A percentile compares a stretch with the other conserved stretches of the same genome.
These are phyloP conservation scores for Branchipolynoe longqiensis DNA, from an alignment of 2,888 invertebrate species.

Conservation along the genomic window DNA sequence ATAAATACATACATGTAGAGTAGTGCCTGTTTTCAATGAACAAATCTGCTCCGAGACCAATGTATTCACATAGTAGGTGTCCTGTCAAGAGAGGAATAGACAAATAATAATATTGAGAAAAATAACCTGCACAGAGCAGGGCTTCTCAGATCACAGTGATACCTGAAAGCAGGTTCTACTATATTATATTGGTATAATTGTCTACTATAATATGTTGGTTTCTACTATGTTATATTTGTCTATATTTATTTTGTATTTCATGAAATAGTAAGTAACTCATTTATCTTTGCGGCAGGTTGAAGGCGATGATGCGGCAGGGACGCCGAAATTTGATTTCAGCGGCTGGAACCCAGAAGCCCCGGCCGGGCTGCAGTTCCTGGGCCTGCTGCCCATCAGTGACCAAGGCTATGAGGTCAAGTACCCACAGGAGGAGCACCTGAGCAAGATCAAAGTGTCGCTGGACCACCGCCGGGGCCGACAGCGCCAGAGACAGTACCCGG, in stretches of 20 bases:
- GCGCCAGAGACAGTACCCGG: slow-evolving; percentile 12
- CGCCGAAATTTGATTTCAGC: slow-evolving; percentile 70
- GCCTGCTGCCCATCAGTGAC: slow-evolving; percentile 68
- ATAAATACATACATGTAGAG: neutral
- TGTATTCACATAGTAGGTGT: too few relatives aligned
- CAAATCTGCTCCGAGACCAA: neutral
- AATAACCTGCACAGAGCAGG: too few relatives aligned
- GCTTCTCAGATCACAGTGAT: too few relatives aligned
- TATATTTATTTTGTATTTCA: neutral
- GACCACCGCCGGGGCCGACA: slow-evolving; percentile 71
- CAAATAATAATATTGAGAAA: too few relatives aligned
- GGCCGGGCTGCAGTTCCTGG: slow-evolving; percentile 72
- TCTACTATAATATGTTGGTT: too few relatives aligned
- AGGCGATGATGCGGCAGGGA: slow-evolving; percentile 17
- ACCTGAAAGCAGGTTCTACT: too few relatives aligned
- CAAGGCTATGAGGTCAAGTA: slow-evolving; percentile 62
- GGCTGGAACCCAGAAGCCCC: slow-evolving; percentile 73
- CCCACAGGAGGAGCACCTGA: slow-evolving; percentile 62
- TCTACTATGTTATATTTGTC: too few relatives aligned
- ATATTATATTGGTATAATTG: too few relatives aligned
- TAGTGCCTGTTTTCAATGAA: neutral
- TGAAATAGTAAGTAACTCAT: neutral
- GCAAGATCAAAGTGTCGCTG: slow-evolving; percentile 72
- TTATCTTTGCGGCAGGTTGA: neutral
- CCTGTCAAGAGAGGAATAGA: too few relatives aligned